Evolutionary conservation across 2,797 vertebrate species (phyloP), one percentile per base, ranked within the genome.

Genomic region (Garrulus glandarius): DNA sequence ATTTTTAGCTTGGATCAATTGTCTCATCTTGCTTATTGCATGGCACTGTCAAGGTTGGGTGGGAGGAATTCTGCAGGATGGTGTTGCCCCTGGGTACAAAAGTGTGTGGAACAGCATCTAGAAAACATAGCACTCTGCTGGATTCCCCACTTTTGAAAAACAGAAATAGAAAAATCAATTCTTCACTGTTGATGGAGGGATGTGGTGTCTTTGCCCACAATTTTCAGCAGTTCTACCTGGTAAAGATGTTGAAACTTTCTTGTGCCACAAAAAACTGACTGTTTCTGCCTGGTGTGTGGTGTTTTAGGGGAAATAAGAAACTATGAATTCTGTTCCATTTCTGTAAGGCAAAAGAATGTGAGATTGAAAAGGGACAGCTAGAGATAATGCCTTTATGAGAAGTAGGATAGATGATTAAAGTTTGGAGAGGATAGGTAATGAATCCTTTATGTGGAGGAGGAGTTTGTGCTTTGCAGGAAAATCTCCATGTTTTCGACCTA

Each of bases 1-100:
- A 71, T 83, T 95, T 96, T 93, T 89, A 46, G 56, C 71, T 95
- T 91, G 68, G 53, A 87, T 87, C 79, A 91, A 11, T 93, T 83
- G 44, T 86, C 68, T 91, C 52, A 63, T 93, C 64, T 84, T 87
- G 32, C 26, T 70, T 91, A 49, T 87, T 93, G 55, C 19, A 10
- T 59, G 60, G 47, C 56, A 56, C 19, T 74, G 41, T 82, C 16
- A 69, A 26, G 49, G 20, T 17, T 89, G 55, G 29, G 10, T 70
- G 34, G 23, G 37, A 89, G 27, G 55, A 82, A 63, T 87, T 89
- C 67, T 79, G 23, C 55, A 50, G 49, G 65, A 64, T 61, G 15
- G 5, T 68, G 9, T 68, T 86, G 55, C 21, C 26, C 36, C 15
- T 30, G 29, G 13, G 10, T 55, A 65, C 39, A 43, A 15, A 91